A percentile compares a stretch with the other conserved stretches of the same genome.
Conservation (phyloP, 2,888 invertebrate species). For the Anthoptus insignis region DNA sequence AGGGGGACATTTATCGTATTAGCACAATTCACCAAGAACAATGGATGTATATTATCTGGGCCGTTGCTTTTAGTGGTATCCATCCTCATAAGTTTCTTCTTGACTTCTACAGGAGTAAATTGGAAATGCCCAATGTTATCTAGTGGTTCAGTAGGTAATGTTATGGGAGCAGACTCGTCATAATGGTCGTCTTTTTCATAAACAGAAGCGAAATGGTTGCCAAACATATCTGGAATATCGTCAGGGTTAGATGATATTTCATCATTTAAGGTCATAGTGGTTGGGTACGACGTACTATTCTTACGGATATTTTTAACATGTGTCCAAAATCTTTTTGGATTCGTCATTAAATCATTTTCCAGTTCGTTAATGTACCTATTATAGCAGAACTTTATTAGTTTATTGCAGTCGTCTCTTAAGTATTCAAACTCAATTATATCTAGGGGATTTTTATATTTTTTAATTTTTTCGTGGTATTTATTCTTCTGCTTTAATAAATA, state of each 20-base stretch:
- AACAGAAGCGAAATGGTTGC: constrained; percentile 5
- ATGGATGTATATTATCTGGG: constrained; percentile 10
- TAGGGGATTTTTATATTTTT: constrained; percentile 29
- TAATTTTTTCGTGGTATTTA: constrained; percentile 14
- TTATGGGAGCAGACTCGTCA: not conserved
- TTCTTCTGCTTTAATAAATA: constrained; percentile 22
- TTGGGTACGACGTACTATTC: constrained; percentile 5
- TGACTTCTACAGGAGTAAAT: not conserved
- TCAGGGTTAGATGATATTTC: not conserved
- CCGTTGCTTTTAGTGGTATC: not conserved
- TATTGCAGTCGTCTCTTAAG: constrained; percentile 29
- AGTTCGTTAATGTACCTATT: constrained; percentile 6
- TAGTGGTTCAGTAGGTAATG: not conserved
- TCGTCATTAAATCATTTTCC: not conserved
- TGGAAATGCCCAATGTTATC: not conserved
- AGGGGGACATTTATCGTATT: not conserved
- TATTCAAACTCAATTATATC: constrained; percentile 35
- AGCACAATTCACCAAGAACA: constrained; percentile 6
- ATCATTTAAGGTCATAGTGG: constrained; percentile 2
- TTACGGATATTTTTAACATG: constrained; percentile 14
- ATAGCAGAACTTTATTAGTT: constrained; percentile 11
- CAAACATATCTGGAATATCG: constrained; percentile 7
- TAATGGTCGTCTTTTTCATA: not conserved
- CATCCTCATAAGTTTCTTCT: not conserved
- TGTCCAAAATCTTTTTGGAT: constrained; percentile 20